Conservation (phyloP, 2,888 invertebrate species). For the Beris morrisii region DNA sequence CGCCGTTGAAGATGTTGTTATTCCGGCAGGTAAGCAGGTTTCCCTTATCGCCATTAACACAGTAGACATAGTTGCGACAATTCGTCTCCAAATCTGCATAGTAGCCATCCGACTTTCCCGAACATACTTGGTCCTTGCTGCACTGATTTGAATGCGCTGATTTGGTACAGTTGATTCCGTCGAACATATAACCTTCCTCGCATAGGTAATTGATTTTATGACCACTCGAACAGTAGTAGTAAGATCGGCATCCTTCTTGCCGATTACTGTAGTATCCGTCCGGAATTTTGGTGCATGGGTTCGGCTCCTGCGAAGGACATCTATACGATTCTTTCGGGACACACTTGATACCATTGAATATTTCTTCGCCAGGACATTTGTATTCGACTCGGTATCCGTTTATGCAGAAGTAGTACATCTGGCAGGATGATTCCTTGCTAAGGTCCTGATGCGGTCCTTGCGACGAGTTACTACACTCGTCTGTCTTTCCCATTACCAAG, state of each 20-base stretch:
- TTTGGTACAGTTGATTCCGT: slow-evolving; percentile 59
- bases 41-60: slow-evolving; percentile 61
- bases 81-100: slow-evolving; percentile 61
- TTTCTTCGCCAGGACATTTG: slow-evolving; percentile 56
- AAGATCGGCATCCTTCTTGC: slow-evolving; percentile 61
- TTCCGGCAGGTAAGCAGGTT: slow-evolving; percentile 61
- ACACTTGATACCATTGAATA: slow-evolving; percentile 64
- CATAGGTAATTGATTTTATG: slow-evolving; percentile 64
- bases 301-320: slow-evolving; percentile 58
- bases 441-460: slow-evolving; percentile 58
- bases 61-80: slow-evolving; percentile 64
- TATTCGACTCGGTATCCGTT: slow-evolving; percentile 59
- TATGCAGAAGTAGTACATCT: slow-evolving; percentile 62
- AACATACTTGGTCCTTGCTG: slow-evolving; percentile 52
- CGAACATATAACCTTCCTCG: slow-evolving; percentile 59
- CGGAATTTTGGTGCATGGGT: slow-evolving; percentile 59
- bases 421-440: slow-evolving; percentile 55
- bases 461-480: slow-evolving; percentile 44
- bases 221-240: slow-evolving; percentile 62
- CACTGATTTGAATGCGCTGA: slow-evolving; percentile 39
- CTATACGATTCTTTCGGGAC: slow-evolving; percentile 57
- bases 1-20: slow-evolving; percentile 63
- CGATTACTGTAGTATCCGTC: slow-evolving; percentile 61
- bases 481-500: slow-evolving; percentile 41
- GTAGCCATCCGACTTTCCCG: slow-evolving; percentile 60